Evolutionary conservation across 2,888 invertebrate genomes (phyloP), one percentile per base, ranked within the genome.

Genomic region (Epsilonema sp.): DNA sequence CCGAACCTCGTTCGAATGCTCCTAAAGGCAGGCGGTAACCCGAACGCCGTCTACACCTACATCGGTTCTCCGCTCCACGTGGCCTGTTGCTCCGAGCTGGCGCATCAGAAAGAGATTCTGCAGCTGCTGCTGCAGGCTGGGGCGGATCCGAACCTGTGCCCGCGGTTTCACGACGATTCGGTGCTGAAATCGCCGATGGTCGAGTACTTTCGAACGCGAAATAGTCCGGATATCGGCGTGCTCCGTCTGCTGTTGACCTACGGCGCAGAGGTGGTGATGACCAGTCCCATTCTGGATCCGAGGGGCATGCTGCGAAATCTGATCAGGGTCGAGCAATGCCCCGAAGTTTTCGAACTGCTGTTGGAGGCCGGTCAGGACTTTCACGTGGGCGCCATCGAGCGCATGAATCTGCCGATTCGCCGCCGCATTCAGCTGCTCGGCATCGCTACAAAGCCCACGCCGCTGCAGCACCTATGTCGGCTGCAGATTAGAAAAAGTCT

Each of bases 11-110:
- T 67, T 5, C 45, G 58, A 48, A 54, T 65, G 36, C 51, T 70
- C 23, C 57, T 74, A 42, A 64, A 67, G 26, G 59, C 62, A 42
- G 69, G 69, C 4, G 71, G 71, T 16, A 62, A 70, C 49, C 67
- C 70, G 49, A 67, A 73, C 56, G 66, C 65, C 39, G 55, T 57
- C 22, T 65, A 67, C 31, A 65, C 65, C 19, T 64, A 65, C 47
- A 60, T 59, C 36, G 64, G 66, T 19, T 64, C 67, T 0, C 58
- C 68, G 1, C 59, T 70, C 26, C 68, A 69, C 58, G 50, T 69
- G 26, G 67, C 66, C 2, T 64, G 66, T 42, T 64, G 66, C 26
- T 58, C 59, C 3, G 56, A 54, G 2, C 49, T 63, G 26, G 54
- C 48, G 31, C 55, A 62, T 37, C 59, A 62, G 40, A 51, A 54